phyloP scores from a whole-genome alignment of 2,888 invertebrate species.

The Thecophora atra region DNA sequence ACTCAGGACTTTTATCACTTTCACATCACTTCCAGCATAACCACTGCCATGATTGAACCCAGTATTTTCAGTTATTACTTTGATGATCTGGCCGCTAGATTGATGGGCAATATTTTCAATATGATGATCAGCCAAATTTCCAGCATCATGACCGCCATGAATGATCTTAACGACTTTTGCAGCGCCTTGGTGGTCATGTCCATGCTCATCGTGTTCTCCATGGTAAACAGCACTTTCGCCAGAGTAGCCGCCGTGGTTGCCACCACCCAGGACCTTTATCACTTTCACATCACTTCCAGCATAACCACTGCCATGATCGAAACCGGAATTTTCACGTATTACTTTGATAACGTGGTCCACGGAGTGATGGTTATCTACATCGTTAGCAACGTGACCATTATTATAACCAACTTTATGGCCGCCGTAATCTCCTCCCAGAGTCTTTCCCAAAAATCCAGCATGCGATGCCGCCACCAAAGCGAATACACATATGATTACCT shows the following conservation, averaged over 20 bases:
- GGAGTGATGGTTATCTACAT: no score
- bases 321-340: slow-evolving; percentile 23
- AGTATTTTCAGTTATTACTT: slow-evolving; percentile 16
- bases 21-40: no score
- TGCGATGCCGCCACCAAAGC: slow-evolving; percentile 49
- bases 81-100: slow-evolving; percentile 16
- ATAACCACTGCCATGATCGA: slow-evolving; percentile 21
- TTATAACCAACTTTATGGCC: neutral
- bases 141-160: slow-evolving; percentile 24
- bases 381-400: slow-evolving; percentile 16
- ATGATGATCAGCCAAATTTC: neutral
- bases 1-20: no score
- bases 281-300: slow-evolving; percentile 17
- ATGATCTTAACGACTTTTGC: slow-evolving; percentile 49
- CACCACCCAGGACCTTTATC: slow-evolving; percentile 1
- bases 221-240: slow-evolving; percentile 35
- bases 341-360: slow-evolving; percentile 41
- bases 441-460: slow-evolving; percentile 49
- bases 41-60: no score
- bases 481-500: slow-evolving; percentile 53
- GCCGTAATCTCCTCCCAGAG: slow-evolving; percentile 38
- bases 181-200: slow-evolving; percentile 41
- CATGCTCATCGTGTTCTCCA: slow-evolving; percentile 37
- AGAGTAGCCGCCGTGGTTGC: slow-evolving; percentile 28
- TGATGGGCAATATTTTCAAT: neutral